These are phyloP conservation scores for Cydia strobilella DNA, from an alignment of 1,140 invertebrate species.

Conservation along the genomic window DNA sequence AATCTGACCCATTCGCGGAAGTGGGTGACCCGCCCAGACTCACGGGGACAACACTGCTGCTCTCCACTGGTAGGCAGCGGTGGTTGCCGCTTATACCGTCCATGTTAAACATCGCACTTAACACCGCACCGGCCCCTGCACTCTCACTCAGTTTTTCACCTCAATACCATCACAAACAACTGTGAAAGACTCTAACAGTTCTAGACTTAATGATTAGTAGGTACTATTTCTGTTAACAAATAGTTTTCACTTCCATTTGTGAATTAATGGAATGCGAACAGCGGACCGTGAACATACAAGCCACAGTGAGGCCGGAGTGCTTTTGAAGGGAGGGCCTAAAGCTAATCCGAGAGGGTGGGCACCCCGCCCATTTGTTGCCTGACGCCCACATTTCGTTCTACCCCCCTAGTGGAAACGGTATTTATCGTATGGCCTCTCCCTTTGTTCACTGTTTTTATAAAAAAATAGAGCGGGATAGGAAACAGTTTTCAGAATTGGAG, in stretches of 20 bases:
- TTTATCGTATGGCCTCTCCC: background rate
- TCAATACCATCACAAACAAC: background rate
- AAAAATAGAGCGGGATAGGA: background rate
- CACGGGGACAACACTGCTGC: slow-evolving; percentile 42
- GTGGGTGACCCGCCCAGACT: slow-evolving; percentile 54
- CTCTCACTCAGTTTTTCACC: slow-evolving; percentile 2
- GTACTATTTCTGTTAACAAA: background rate
- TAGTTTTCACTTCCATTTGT: background rate
- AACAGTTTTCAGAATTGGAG: background rate
- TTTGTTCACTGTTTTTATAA: background rate
- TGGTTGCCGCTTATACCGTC: slow-evolving; percentile 49
- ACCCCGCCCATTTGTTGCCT: slow-evolving; percentile 28
- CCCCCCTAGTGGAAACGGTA: background rate
- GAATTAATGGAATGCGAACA: background rate
- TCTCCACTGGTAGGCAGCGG: slow-evolving; percentile 48
- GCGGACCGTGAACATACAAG: background rate
- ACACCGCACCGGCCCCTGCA: background rate
- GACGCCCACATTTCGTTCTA: slow-evolving; percentile 6
- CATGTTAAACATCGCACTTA: slow-evolving; percentile 56
- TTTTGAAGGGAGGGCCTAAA: slow-evolving; percentile 10
- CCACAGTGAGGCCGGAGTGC: slow-evolving; percentile 16
- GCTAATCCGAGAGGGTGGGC: background rate
- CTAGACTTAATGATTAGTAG: background rate
- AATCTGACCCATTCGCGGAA: slow-evolving; percentile 63
- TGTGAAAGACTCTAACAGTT: background rate